phyloP scores from a whole-genome alignment of 2,797 vertebrate species.

The Loriculus beryllinus region DNA sequence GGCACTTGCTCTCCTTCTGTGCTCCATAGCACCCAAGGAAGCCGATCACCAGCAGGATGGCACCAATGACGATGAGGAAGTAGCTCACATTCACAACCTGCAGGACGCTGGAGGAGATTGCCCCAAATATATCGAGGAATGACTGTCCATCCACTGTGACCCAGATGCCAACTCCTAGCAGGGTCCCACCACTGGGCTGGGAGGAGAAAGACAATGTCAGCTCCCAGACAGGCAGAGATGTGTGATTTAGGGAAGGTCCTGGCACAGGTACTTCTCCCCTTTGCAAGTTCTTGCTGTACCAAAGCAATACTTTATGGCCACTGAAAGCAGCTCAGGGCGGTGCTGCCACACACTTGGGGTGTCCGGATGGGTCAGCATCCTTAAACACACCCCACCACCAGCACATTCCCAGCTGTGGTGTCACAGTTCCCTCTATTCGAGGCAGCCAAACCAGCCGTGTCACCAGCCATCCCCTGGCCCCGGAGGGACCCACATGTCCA shows the following conservation, averaged over 20 bases:
- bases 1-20: slow-evolving; percentile 87
- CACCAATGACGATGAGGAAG: slow-evolving; percentile 83
- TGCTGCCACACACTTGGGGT: accelerated
- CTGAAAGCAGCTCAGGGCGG: background rate
- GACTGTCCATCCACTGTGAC: slow-evolving; percentile 76
- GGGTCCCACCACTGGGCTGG: slow-evolving; percentile 79
- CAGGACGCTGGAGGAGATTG: slow-evolving; percentile 65
- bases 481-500: background rate
- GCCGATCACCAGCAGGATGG: slow-evolving; percentile 80
- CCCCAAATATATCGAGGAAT: slow-evolving; percentile 79
- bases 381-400: background rate
- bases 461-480: background rate
- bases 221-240: background rate
- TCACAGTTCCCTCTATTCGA: background rate
- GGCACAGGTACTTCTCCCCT: background rate
- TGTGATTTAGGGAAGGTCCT: background rate
- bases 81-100: slow-evolving; percentile 84
- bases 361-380: background rate
- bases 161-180: slow-evolving; percentile 88
- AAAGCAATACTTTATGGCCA: background rate
- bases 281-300: accelerated
- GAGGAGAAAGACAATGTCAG: background rate
- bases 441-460: background rate
- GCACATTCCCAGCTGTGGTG: background rate
- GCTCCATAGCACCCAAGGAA: slow-evolving; percentile 85